Evolutionary conservation across 35 echinoderm and acorn worm genomes (phyloP), one percentile per base, ranked within the genome.

Genomic region (Ophiothrix spiculata): DNA sequence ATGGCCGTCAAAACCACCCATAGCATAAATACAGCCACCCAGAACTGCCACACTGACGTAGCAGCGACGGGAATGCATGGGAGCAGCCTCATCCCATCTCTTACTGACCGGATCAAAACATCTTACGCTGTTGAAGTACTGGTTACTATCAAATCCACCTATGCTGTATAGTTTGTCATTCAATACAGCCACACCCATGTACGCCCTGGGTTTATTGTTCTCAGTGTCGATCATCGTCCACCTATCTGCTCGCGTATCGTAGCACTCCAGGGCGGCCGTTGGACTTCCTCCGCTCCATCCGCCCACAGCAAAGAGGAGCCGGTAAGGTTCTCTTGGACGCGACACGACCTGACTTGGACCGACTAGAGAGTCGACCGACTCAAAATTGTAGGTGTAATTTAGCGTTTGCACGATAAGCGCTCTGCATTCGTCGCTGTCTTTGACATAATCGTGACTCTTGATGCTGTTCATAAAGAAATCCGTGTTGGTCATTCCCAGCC

Each of bases 271-370:
- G 12, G 92, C 89, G 75, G 89, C 94, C 23, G 96, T 99, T 23
- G 96, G 96, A 86, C 92, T 99, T n/a, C 96, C 96, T 8, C 96
- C 96, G 33, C 96, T 99, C 96, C 96, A 99, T 23, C 96, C 96
- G 6, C 96, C 96, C 29, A 99, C 87, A 28, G 96, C 80, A 74
- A 94, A 99, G 73, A 99, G 83, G 35, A 99, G 79, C 35, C 91
- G 86, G 49, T 91, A 93, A 19, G 96, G 92, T 63, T 91, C 69
- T 31, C 96, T 86, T 4, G 91, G 95, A 37, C 85, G 84, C 32
- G 81, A 91, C 76, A 91, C 79, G 32, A 91, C 54, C 35, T 91
- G 76, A 79, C 92, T 99, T 14, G 92, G 96, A 16, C 92, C 92
- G 33, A 80, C 76, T 0, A 33, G 37, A 35, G 75, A 75, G 29